Evolutionary conservation across 92 coral and sea anemone genomes (phyloP), one percentile per base, ranked within the genome.

Genomic region (Parazoanthus swiftii): DNA sequence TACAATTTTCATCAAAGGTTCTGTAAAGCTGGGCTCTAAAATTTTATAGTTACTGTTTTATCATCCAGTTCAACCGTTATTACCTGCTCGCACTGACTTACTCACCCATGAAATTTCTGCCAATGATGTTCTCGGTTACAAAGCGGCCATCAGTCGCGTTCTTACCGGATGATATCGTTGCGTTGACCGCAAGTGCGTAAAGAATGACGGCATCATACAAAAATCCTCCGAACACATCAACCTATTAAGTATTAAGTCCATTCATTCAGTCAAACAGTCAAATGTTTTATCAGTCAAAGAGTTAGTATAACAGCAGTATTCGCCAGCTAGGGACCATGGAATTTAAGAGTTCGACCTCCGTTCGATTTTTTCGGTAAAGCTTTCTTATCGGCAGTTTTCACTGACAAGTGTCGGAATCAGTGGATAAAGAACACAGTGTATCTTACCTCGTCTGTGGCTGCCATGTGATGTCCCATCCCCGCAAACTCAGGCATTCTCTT

Each of bases 401-500:
- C 33, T 54, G 14, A 54, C 59, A 54, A 15, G 59, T 54, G 3
- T 54, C 4, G 18, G 59, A 13, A 54, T 54, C 59, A 54, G 2
- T 11, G 18, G 20, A 54, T 11, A 13, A 13, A 15, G 59, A 18
- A 54, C 59, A 54, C 59, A 54, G 14, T 29, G 14, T 54, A 15
- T 20, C 74, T 26, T 8, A 94, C 97, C 95, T 94, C 92, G 65
- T 90, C 94, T 26, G 83, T 33, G 16, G 91, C 81, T 36, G 38
- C 74, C 98, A 94, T 94, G 15, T 91, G 89, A 76, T 94, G 59
- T 26, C 93, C 93, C 37, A 94, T 85, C 15, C 95, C 94, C 7
- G 93, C 95, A 76, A 93, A 94, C 86, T 91, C 93, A 26, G 98
- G 98, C 98, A 94, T 94, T 80, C 89, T 92, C 66, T 89, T 70